Conservation (phyloP, 2,113 vertebrate genomes). For the western clawed frog (Xenopus tropicalis) region DNA sequence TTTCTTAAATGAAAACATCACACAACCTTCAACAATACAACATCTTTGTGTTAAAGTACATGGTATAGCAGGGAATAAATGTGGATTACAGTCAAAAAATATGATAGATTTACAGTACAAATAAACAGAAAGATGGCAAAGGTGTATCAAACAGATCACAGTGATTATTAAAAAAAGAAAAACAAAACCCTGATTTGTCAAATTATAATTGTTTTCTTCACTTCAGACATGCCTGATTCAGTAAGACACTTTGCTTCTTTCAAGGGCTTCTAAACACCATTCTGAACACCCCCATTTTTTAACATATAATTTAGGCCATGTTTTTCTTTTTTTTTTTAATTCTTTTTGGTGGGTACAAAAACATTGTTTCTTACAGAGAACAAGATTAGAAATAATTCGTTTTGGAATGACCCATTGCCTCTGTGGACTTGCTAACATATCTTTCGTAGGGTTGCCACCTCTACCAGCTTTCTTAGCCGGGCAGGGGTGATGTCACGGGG, state of each 20-base stretch:
- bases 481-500: no score
- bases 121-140: conserved; percentile 20
- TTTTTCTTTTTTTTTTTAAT: conserved; percentile 71
- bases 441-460: conserved; percentile 53
- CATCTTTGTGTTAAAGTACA: conserved; percentile 20
- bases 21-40: conserved; percentile 10
- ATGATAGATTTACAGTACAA: conserved; percentile 31
- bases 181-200: conserved; percentile 17
- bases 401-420: conserved; percentile 67
- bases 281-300: no score
- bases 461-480: no score
- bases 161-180: conserved; percentile 22
- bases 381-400: conserved; percentile 74
- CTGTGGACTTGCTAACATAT: conserved; percentile 61
- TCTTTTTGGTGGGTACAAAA: conserved; percentile 70
- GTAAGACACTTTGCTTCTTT: background rate
- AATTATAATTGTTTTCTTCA: conserved; percentile 1
- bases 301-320: no score
- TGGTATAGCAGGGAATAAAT: conserved; percentile 3
- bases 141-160: conserved; percentile 30
- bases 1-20: conserved; percentile 12
- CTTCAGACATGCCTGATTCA: conserved; percentile 1
- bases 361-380: conserved; percentile 77
- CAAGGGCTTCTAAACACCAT: background rate
- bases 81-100: conserved; percentile 24